phyloP scores from a whole-genome alignment of 2,888 invertebrate genomes.

The Thera obeliscata region DNA sequence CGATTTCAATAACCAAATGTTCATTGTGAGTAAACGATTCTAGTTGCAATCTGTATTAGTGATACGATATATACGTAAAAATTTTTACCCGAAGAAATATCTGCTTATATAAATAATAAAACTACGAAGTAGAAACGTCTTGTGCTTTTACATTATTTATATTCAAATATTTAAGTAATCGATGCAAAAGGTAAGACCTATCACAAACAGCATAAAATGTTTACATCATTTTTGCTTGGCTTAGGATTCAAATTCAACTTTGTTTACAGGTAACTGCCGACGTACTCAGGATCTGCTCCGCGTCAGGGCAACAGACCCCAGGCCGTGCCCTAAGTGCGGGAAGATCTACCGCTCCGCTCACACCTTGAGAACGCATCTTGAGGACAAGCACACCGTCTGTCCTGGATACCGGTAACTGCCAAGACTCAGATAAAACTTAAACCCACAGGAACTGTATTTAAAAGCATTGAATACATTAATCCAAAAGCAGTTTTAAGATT shows the following conservation, averaged over 20 bases:
- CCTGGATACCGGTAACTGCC: conserved; percentile 89
- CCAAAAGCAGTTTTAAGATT: too few relatives aligned
- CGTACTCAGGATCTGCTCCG: conserved; percentile 93
- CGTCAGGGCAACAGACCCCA: conserved; percentile 95
- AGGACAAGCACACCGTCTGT: conserved; percentile 96
- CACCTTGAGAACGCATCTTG: conserved; percentile 94
- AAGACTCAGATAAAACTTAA: background rate
- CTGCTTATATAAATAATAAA: conserved; percentile 84
- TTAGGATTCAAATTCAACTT: conserved; percentile 25
- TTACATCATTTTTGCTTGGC: too few relatives aligned
- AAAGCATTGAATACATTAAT: too few relatives aligned
- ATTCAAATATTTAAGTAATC: conserved; percentile 22
- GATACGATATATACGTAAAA: conserved; percentile 84
- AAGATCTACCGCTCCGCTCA: conserved; percentile 97
- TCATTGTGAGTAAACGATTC: conserved; percentile 83
- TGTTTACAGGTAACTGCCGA: conserved; percentile 85
- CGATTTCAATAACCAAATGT: conserved; percentile 82
- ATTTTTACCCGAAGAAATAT: conserved; percentile 83
- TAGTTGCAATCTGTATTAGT: conserved; percentile 83
- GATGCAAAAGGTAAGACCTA: conserved; percentile 46
- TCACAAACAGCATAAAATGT: conserved; percentile 12
- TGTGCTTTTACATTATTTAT: conserved; percentile 40
- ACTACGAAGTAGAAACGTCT: conserved; percentile 78
- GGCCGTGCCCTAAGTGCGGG: conserved; percentile 96
- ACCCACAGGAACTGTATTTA: too few relatives aligned